Evolutionary conservation across 2,113 vertebrate genomes (phyloP), one percentile per base, ranked within the genome.

Genomic region (Megaleporinus macrocephalus): DNA sequence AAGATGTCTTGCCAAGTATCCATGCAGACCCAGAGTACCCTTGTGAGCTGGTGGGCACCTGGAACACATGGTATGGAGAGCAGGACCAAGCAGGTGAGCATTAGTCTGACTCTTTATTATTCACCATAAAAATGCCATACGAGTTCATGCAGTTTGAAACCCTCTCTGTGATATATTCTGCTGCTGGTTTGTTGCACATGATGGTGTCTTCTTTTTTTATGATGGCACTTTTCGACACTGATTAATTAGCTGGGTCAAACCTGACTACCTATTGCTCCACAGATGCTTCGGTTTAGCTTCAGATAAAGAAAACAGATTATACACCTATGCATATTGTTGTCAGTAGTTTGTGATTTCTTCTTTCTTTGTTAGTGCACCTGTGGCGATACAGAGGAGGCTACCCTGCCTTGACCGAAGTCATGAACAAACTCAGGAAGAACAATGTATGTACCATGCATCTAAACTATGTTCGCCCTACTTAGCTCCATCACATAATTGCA

Each of bases 21-120:
- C 96, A 99, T 66, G 94, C 95, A 90, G 96, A 96, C 92, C 96
- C 96, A 86, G 94, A 96, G 81, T 99, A 98, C 91, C 96, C 98
- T 75, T 99, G 98, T 94, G 94, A 97, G 90, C 93, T 99, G 95
- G 97, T 98, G 93, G 97, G 98, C 69, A 99, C 97, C 79, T 99
- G 98, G 98, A 99, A 99, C 92, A 99, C 98, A 79, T 99, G 98
- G 98, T 99, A 99, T 89, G 98, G 98, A 91, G 98, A 99, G 90
- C 98, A 99, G 87, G 98, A 99, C 90, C 97, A 99, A 95, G 97
- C 98, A 92, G 98, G 98, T 99, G 96, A 89, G 95, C 92, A 83
- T 84, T n/a, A n/a, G n/a, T n/a, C n/a, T n/a, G 70, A 79, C 27
- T 75, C 53, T 11, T 1, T 5, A 20, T 26, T n/a, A 9, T n/a